phyloP scores from a whole-genome alignment of 2,113 vertebrate genomes.

The Pardalotus punctatus region DNA sequence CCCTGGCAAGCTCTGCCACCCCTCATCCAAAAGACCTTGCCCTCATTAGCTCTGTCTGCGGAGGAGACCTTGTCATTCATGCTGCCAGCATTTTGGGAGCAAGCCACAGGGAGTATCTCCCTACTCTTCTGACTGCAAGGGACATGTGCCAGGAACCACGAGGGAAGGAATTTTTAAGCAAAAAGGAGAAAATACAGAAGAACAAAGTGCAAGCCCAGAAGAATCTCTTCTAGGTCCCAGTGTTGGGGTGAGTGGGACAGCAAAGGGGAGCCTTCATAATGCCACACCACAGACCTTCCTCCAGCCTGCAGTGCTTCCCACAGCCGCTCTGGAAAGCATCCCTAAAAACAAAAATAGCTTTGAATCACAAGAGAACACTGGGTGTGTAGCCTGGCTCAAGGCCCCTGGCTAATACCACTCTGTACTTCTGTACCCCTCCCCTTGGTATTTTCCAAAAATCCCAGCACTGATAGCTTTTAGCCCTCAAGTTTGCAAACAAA shows the following conservation, averaged over 20 bases:
- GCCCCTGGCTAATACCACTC: neutral
- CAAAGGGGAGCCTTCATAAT: neutral
- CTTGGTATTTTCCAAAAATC: neutral
- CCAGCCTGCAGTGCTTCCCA: neutral
- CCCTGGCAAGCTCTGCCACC: neutral
- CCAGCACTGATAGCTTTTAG: neutral
- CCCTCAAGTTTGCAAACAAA: neutral
- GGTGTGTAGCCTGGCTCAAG: neutral
- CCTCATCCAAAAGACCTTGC: neutral
- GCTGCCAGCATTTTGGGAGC: neutral
- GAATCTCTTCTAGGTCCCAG: neutral
- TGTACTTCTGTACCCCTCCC: neutral
- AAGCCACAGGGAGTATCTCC: neutral
- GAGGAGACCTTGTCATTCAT: neutral
- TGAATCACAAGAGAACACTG: neutral
- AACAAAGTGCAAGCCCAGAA: neutral
- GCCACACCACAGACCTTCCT: neutral
- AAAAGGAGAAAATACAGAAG: neutral
- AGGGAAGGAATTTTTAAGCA: neutral
- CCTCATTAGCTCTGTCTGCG: neutral
- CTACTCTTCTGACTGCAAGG: neutral
- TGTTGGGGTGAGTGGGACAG: neutral
- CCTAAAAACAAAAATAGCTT: neutral
- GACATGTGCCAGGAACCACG: fast-evolving
- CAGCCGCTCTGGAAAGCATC: neutral